Evolutionary conservation across 2,888 invertebrate genomes (phyloP), one percentile per base, ranked within the genome.

Genomic region (Tribolium freemani): DNA sequence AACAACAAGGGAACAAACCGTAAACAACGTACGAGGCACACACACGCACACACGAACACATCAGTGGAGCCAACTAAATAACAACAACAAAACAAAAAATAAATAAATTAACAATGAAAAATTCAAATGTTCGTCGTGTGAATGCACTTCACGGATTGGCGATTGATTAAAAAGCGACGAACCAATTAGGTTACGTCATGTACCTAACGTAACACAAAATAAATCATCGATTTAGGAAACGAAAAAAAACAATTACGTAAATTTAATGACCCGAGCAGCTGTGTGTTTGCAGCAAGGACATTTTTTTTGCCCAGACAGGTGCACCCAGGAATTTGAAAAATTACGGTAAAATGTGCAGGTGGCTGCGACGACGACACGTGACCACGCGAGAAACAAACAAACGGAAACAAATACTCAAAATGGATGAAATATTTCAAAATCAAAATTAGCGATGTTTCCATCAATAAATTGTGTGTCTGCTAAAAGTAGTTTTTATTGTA

Each of bases 11-110:
- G 54, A 82, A 76, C 74, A 82, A 72, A 76, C 76, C 80, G 76
- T 81, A 80, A 75, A 83, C 79, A 67, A 83, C 67, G 76, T 79
- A 82, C 72, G 81, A 81, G 69, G 80, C 81, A 75, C 81, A 82
- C 38, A 80, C 73, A 69, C 81, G 79, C 60, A 80, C 76, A 78
- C 82, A 83, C 75, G 81, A 78, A 77, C 80, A 81, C 81, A 82
- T 81, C 70, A 78, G 76, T 69, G 73, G 72, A 67, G 68, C 51
- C 31, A 76, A 75, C 75, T 74, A 77, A 73, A 76, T 54, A 75
- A 50, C 16, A 45, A 20, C 45, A 60, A 63, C 50, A 73, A 75
- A 72, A 73, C 54, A 75, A 66, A 72, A 76, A 68, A 68, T 51
- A 74, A 71, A 69, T 70, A 73, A 72, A 75, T n/a, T 46, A 67